Base-by-base conservation (phyloP, 2,113 vertebrate genomes). In the Parus major region DNA sequence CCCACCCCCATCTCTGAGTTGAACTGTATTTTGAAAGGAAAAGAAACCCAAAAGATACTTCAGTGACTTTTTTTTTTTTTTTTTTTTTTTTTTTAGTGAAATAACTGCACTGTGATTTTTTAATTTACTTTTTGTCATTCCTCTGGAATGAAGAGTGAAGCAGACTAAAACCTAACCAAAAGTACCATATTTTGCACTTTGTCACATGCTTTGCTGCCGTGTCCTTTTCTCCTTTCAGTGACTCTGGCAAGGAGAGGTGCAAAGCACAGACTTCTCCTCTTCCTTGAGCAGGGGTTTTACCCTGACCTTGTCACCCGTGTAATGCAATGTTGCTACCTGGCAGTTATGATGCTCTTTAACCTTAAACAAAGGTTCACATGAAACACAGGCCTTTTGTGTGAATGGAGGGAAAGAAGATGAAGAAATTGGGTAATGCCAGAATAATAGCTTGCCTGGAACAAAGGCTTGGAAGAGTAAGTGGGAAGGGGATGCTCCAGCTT, bases 361-460 rank as follows among this genome's bases (percentile, higher is more conserved):
- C 81, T 96, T 80, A 88, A 90, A 84, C 49, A 94, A 92, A 92
- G 31, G 41, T 79, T 78, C 3, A 1, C 13, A 11, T 49, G 72
- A 92, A 94, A 93, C 95, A 96, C 59, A 83, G 60, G 56, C 23
- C 70, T 81, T 91, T 93, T 95, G 88, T 94, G 72, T 76, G 86
- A 91, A 29, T 16, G 82, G 47, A 83, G 60, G 76, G 82, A 92
- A 94, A 86, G 10, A 71, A 75, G 69, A 57, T 92, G 65, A 88
- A 92, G 85, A 94, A 92, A 81, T 64, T 2, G 4, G 50, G 41
- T 71, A 83, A 80, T 39, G 60, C 35, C 63, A 86, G 75, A 76
- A 82, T 17, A 90, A 73, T 46, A 70, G n/a, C 15, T 11, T 66
- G 82, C 35, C 63, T 90, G 59, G 47, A 91, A 85, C 65, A 92